Evolutionary conservation across 2,888 invertebrate genomes (phyloP).

Genomic region (Drosophila barbarae): DNA sequence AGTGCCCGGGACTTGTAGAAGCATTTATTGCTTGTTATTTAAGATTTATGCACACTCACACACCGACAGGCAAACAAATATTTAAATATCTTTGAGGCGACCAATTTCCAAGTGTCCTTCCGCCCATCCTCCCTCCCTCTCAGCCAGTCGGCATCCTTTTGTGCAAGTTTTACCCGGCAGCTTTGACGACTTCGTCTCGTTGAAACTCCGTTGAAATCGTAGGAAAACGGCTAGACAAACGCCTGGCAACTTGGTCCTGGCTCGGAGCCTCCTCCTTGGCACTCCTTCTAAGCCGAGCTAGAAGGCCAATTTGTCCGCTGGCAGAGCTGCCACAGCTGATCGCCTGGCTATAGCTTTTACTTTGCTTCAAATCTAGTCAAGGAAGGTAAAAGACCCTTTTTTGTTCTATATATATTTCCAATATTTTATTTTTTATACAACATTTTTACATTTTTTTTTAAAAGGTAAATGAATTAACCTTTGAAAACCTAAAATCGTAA

Average conservation of each 20-base stretch:
- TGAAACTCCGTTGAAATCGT: slow-evolving; percentile 6
- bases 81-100: slow-evolving; percentile 70
- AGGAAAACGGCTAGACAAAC: slow-evolving; percentile 59
- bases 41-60: slow-evolving; percentile 58
- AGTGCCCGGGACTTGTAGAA: slow-evolving; percentile 35
- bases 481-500: not conserved
- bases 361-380: not conserved
- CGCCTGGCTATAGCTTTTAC: slow-evolving; percentile 2
- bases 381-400: too few species aligned
- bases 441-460: fast-evolving
- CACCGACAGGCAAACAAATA: slow-evolving; percentile 42
- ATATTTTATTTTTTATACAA: not conserved
- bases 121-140: slow-evolving; percentile 31
- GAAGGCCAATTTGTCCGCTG: slow-evolving; percentile 48
- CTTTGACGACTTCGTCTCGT: slow-evolving; percentile 56
- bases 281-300: slow-evolving; percentile 10
- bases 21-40: slow-evolving; percentile 73
- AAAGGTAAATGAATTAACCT: too few species aligned
- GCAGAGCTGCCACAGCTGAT: not conserved
- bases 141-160: slow-evolving; percentile 42
- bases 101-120: slow-evolving; percentile 65
- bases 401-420: not conserved
- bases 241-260: slow-evolving; percentile 64
- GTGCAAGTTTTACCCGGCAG: slow-evolving; percentile 62
- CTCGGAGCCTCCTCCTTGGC: slow-evolving; percentile 5